Evolutionary conservation across 2,888 invertebrate species (phyloP).

Genomic region (Coecobrya sp.): DNA sequence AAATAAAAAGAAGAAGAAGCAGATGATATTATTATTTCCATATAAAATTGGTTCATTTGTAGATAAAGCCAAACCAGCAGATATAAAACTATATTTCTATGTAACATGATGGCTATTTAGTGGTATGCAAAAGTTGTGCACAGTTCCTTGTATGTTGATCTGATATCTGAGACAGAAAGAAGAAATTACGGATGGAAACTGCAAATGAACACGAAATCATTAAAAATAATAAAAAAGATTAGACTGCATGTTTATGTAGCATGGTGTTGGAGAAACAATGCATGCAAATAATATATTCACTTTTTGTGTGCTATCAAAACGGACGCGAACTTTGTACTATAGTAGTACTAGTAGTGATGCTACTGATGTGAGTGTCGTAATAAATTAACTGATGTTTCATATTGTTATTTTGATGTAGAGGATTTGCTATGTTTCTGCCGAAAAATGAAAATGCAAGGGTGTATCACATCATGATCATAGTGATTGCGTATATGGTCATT

Average conservation of each 20-base stretch:
- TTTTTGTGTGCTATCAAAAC: background rate
- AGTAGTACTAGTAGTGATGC: background rate
- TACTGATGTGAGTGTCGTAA: constrained; percentile 24
- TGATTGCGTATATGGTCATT: background rate
- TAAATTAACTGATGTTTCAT: constrained; percentile 51
- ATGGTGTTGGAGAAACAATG: constrained; percentile 69
- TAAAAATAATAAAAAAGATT: constrained; percentile 69
- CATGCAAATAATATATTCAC: constrained; percentile 64
- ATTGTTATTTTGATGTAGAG: background rate
- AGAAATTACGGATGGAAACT: constrained; percentile 63
- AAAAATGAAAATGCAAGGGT: constrained; percentile 30
- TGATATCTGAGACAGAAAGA: constrained; percentile 24
- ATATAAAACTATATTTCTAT: too few relatives aligned
- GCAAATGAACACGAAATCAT: constrained; percentile 76
- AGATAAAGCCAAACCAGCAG: background rate
- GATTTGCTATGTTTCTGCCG: constrained; percentile 20
- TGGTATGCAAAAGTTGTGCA: background rate
- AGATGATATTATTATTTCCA: constrained; percentile 8
- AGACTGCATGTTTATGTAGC: constrained; percentile 48
- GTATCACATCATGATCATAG: background rate
- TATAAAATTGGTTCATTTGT: background rate
- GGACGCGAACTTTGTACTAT: constrained; percentile 41
- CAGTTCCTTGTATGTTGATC: constrained; percentile 12
- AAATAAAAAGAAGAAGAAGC: background rate
- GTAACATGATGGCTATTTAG: too few relatives aligned